Evolutionary conservation across 2,888 invertebrate genomes (phyloP).

Genomic region (Cordilura impudica): DNA sequence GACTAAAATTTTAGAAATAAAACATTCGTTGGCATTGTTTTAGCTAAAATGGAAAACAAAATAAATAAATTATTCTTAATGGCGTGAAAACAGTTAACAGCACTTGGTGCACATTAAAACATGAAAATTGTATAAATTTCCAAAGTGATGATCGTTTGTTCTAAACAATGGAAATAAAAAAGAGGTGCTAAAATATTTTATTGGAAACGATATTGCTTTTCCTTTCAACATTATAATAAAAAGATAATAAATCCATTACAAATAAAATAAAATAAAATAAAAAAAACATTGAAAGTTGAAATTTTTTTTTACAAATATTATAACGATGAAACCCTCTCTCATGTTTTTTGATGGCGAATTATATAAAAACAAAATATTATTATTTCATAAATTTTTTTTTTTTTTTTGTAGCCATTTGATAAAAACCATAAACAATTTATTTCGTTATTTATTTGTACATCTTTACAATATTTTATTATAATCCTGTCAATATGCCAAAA

Average conservation of each 20-base stretch:
- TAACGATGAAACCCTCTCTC: not conserved
- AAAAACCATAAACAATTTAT: constrained; percentile 29
- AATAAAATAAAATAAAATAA: no score
- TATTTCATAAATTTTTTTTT: constrained; percentile 1
- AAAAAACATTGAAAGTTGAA: not conserved
- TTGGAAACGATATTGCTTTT: constrained; percentile 8
- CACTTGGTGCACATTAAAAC: constrained; percentile 33
- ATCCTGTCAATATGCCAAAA: constrained; percentile 58
- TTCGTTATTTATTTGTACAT: not conserved
- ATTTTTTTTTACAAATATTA: not conserved
- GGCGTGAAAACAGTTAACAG: constrained; percentile 42
- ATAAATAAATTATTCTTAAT: constrained; percentile 38
- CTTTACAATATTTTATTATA: constrained; percentile 23
- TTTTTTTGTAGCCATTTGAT: not conserved
- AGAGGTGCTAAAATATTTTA: not conserved
- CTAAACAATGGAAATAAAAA: not conserved
- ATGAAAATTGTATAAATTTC: constrained; percentile 3
- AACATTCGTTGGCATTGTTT: not conserved
- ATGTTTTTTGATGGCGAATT: not conserved
- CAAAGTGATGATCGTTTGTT: not conserved
- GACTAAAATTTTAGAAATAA: not conserved
- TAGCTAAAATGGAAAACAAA: constrained; percentile 19
- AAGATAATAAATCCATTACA: not conserved
- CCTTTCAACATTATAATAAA: not conserved
- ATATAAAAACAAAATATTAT: not conserved